A percentile compares a stretch with the other conserved stretches of the same genome.
phyloP scores from a whole-genome alignment of 2,797 vertebrate species.

The Neosalanx taihuensis region DNA sequence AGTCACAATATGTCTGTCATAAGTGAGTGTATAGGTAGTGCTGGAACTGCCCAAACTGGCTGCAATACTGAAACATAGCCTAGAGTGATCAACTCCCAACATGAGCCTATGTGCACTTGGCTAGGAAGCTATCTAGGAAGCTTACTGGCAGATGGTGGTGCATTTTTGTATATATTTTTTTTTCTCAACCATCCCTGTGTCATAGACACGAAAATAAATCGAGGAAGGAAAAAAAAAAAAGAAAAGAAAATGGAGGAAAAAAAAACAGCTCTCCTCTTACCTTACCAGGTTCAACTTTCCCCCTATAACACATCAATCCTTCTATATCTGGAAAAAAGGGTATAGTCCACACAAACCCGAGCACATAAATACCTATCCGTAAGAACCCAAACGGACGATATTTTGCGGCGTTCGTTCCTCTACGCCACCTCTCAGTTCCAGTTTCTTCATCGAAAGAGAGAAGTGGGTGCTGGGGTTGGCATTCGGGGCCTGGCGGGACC shows the following conservation, averaged over 20 bases:
- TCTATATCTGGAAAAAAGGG: constrained; percentile 77
- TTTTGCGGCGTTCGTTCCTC: constrained; percentile 97
- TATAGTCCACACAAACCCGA: constrained; percentile 99
- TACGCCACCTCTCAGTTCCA: constrained; percentile 94
- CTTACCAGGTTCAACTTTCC: constrained; percentile 83
- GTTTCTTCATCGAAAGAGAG: constrained; percentile 96
- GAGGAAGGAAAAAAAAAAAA: constrained; percentile 13
- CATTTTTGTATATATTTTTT: constrained; percentile 36
- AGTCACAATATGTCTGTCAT: constrained; percentile 46
- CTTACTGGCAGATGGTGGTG: constrained; percentile 37
- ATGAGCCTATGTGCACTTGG: constrained; percentile 30
- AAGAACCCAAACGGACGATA: constrained; percentile 99
- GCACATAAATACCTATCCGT: constrained; percentile 99
- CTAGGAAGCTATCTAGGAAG: constrained; percentile 42
- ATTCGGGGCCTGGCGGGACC: constrained; percentile 94
- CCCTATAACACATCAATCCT: constrained; percentile 73
- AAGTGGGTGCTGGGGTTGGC: constrained; percentile 90
- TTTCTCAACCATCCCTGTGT: constrained; percentile 54
- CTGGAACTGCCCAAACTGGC: constrained; percentile 40
- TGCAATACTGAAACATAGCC: constrained; percentile 43
- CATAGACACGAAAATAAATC: constrained; percentile 38
- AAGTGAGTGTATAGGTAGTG: constrained; percentile 29
- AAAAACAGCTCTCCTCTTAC: constrained; percentile 84
- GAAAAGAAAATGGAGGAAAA: constrained; percentile 29
- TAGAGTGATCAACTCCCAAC: constrained; percentile 30